A percentile compares a stretch with the other conserved stretches of the same genome.
Conservation (phyloP, 2,797 vertebrate species). For the Gymnocypris eckloni region DNA sequence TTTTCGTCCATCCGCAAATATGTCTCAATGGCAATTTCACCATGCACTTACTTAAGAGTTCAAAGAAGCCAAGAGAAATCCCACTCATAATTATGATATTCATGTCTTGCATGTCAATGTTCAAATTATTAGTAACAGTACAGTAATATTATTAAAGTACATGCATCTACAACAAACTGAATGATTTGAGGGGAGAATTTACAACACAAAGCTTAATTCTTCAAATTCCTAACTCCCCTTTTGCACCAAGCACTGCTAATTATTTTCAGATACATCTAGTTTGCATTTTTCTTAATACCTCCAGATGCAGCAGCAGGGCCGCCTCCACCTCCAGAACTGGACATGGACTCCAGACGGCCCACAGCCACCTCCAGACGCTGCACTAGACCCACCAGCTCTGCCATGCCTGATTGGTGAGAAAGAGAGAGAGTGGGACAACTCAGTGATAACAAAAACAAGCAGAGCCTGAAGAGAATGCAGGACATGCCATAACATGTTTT, state of each 20-base stretch:
- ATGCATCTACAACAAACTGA: background rate
- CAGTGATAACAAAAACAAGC: background rate
- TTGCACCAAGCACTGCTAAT: too few relatives aligned
- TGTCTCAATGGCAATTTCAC: background rate
- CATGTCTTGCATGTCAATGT: background rate
- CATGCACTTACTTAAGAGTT: background rate
- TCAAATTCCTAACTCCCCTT: background rate
- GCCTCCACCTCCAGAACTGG: slow-evolving; percentile 74
- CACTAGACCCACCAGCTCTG: too few relatives aligned
- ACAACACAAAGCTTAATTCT: background rate
- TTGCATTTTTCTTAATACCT: slow-evolving; percentile 65
- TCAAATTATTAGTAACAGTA: background rate
- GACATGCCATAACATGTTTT: background rate
- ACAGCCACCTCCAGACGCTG: slow-evolving; percentile 90
- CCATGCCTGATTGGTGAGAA: slow-evolving; percentile 72
- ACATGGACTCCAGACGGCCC: slow-evolving; percentile 85
- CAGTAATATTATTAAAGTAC: background rate
- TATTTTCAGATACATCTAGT: slow-evolving; percentile 8
- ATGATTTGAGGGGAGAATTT: background rate
- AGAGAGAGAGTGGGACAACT: background rate
- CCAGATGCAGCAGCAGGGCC: slow-evolving; percentile 69
- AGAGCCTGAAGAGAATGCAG: background rate
- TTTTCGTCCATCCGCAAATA: background rate
- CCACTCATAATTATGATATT: background rate
- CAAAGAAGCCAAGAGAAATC: background rate